phyloP scores from a whole-genome alignment of 2,113 vertebrate species.

The Hoplias malabaricus region DNA sequence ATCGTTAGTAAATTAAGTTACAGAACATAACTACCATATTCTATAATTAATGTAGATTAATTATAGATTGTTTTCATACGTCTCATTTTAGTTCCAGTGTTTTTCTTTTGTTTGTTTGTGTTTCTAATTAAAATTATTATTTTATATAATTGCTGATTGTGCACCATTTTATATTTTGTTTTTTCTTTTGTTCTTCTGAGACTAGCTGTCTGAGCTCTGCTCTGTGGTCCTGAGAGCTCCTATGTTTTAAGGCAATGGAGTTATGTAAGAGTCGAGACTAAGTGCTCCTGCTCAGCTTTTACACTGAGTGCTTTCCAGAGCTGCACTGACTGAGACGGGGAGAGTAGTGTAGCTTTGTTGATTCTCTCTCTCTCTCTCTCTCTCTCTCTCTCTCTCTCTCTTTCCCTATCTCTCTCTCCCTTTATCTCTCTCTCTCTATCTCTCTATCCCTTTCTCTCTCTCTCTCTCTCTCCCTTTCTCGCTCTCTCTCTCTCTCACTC shows the following conservation, averaged over 20 bases:
- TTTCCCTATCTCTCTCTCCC: neutral
- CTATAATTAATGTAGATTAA: no score
- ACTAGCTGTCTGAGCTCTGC: neutral
- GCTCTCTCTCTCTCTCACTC: neutral
- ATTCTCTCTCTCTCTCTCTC: neutral
- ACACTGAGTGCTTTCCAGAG: conserved; percentile 13
- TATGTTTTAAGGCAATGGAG: conserved; percentile 10
- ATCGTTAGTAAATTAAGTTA: no score
- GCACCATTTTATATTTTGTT: no score
- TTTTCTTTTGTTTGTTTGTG: no score
- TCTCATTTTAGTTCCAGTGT: no score
- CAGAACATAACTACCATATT: no score
- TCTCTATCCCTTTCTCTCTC: no score
- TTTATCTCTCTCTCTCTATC: neutral
- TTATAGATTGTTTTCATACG: no score
- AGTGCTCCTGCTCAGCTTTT: neutral
- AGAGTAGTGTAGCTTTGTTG: conserved; percentile 24
- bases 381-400: neutral
- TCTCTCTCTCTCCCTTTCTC: neutral
- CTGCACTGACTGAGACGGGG: conserved; percentile 10
- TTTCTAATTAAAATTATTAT: no score
- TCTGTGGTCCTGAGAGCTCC: neutral
- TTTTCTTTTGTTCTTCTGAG: neutral
- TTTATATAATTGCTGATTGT: no score
- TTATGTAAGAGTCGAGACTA: conserved; percentile 2